Conservation (phyloP, 2,888 invertebrate genomes). For the Diarsia dahlii region DNA sequence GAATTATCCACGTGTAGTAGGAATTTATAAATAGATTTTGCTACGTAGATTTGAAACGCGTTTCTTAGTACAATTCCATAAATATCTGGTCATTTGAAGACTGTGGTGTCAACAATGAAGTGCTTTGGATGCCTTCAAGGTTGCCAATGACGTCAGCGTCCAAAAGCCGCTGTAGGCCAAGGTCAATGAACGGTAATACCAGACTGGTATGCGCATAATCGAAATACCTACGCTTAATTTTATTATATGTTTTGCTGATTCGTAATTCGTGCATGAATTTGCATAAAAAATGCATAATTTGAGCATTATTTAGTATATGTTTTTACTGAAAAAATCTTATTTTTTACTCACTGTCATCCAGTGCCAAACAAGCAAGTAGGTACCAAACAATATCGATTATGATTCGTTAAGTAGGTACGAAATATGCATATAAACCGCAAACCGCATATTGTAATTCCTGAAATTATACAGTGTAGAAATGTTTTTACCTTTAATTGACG, state of each 20-base stretch:
- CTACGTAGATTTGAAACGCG: slow-evolving; percentile 23
- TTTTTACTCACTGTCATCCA: neutral
- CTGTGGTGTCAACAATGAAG: slow-evolving; percentile 55
- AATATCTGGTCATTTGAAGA: slow-evolving; percentile 42
- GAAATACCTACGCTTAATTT: slow-evolving; percentile 48
- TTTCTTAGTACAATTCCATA: slow-evolving; percentile 12
- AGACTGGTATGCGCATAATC: slow-evolving; percentile 60
- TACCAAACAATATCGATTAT: neutral
- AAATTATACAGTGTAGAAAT: neutral
- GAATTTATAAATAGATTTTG: slow-evolving; percentile 27
- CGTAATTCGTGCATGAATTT: slow-evolving; percentile 14
- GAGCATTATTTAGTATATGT: neutral
- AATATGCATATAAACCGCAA: neutral
- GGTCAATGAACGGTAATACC: slow-evolving; percentile 72
- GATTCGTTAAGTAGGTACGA: neutral
- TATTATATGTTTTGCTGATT: slow-evolving; percentile 30
- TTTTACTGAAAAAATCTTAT: neutral
- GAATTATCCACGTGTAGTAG: slow-evolving; percentile 31
- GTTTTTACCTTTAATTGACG: neutral
- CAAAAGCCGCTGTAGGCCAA: slow-evolving; percentile 79
- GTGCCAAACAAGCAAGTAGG: neutral
- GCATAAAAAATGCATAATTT: neutral
- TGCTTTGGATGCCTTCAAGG: slow-evolving; percentile 72
- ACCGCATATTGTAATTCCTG: neutral
- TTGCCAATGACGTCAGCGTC: slow-evolving; percentile 71